Percentiles rank a stretch among this genome's conserved stretches.
Conservation (phyloP, 1,140 invertebrate species). For the Plutomurus gul region DNA sequence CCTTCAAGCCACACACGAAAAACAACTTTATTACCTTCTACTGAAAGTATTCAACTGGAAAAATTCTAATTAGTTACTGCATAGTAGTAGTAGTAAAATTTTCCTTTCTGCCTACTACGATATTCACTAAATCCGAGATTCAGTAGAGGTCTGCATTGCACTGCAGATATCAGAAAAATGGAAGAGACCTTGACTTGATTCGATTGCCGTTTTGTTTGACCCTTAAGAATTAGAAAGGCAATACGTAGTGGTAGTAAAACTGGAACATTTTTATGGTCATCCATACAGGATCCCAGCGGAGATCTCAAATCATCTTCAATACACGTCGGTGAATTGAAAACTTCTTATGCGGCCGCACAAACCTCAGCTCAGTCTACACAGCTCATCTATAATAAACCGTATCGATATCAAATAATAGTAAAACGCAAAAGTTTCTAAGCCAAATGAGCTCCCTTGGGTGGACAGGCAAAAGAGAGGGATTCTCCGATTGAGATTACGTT, state of each 20-base stretch:
- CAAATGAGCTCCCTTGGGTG: conserved; percentile 48
- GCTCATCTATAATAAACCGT: conserved; percentile 30
- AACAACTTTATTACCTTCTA: too few species aligned
- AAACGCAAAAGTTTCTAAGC: conserved; percentile 31
- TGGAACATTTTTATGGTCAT: conserved; percentile 11
- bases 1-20: too few species aligned
- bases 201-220: conserved; percentile 19
- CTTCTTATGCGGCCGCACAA: too few species aligned
- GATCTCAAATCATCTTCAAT: conserved; percentile 27
- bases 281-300: conserved; percentile 2
- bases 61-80: too few species aligned
- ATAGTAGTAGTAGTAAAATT: too few species aligned
- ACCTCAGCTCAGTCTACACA: too few species aligned
- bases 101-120: too few species aligned
- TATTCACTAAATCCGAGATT: too few species aligned
- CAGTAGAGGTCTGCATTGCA: not conserved
- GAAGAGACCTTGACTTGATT: not conserved
- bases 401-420: conserved; percentile 44
- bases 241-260: conserved; percentile 3
- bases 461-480: conserved; percentile 10
- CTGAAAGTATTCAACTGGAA: too few species aligned
- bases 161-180: not conserved
- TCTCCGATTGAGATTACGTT: not conserved
- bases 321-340: conserved; percentile 17
- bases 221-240: conserved; percentile 25